phyloP scores from a whole-genome alignment of 2,113 vertebrate genomes.

The Hydropotes inermis region DNA sequence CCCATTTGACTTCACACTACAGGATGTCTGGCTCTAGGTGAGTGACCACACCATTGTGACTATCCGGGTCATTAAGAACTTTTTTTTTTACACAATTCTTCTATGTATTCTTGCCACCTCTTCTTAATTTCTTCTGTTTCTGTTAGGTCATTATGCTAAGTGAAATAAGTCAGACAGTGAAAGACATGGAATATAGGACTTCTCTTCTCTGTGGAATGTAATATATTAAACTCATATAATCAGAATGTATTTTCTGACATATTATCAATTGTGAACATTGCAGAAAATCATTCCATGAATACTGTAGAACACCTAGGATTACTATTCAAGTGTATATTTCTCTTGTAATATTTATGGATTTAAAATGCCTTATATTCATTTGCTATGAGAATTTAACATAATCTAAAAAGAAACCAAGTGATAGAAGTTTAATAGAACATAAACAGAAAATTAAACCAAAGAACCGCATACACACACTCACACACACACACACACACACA shows the following conservation, averaged over 20 bases:
- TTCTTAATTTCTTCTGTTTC: not conserved
- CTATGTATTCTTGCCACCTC: not conserved
- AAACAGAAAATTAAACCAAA: not conserved
- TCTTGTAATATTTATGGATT: not conserved
- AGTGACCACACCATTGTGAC: not conserved
- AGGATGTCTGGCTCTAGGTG: not conserved
- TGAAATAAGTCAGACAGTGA: not conserved
- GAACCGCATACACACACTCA: not conserved
- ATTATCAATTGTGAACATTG: not conserved
- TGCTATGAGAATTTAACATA: not conserved
- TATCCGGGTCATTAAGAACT: not conserved
- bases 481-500: not conserved
- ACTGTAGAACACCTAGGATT: not conserved
- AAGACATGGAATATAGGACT: not conserved
- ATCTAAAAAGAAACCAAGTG: not conserved
- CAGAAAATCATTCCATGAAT: not conserved
- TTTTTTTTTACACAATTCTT: not conserved
- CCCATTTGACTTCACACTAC: not conserved
- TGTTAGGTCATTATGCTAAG: not conserved
- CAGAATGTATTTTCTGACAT: not conserved
- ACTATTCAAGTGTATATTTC: not conserved
- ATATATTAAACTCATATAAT: not conserved
- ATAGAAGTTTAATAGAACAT: not conserved
- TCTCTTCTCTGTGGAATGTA: not conserved
- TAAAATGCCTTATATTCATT: not conserved